Evolutionary conservation across 2,797 vertebrate genomes (phyloP).

Genomic region (Malurus splendens): DNA sequence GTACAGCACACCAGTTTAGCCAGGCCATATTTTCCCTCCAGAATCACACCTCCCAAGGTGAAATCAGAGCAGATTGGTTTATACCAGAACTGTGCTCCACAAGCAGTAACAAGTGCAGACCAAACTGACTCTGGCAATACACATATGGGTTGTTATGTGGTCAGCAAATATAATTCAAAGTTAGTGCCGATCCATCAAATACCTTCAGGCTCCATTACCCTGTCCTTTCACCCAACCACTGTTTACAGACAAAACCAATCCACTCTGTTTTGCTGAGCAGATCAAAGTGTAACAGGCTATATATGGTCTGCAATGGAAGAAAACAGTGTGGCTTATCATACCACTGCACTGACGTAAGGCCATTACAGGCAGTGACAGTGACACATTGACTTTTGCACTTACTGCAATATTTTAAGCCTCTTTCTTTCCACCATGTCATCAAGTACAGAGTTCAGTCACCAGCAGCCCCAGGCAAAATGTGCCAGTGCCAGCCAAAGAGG

Average conservation of each 20-base stretch:
- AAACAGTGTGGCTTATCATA: neutral
- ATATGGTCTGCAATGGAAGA: neutral
- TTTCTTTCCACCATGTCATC: neutral
- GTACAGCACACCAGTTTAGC: neutral
- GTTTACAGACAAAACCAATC: constrained; percentile 4
- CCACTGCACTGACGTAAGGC: neutral
- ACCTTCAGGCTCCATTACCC: neutral
- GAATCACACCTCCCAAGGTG: neutral
- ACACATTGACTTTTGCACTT: constrained; percentile 28
- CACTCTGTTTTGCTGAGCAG: neutral
- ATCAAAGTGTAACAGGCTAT: constrained; percentile 14
- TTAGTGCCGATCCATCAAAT: neutral
- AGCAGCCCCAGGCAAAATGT: neutral
- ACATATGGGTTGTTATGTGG: neutral
- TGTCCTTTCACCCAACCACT: neutral
- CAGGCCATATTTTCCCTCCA: neutral
- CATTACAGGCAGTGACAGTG: neutral
- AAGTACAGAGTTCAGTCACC: constrained; percentile 20
- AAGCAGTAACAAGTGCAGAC: neutral
- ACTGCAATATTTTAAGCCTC: constrained; percentile 24
- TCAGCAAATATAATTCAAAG: neutral
- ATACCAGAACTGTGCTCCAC: neutral
- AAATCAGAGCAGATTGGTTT: neutral
- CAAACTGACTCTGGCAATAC: neutral
- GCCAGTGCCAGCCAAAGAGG: neutral